Conservation (phyloP, 2,113 vertebrate species). For the Pantherophis guttatus region DNA sequence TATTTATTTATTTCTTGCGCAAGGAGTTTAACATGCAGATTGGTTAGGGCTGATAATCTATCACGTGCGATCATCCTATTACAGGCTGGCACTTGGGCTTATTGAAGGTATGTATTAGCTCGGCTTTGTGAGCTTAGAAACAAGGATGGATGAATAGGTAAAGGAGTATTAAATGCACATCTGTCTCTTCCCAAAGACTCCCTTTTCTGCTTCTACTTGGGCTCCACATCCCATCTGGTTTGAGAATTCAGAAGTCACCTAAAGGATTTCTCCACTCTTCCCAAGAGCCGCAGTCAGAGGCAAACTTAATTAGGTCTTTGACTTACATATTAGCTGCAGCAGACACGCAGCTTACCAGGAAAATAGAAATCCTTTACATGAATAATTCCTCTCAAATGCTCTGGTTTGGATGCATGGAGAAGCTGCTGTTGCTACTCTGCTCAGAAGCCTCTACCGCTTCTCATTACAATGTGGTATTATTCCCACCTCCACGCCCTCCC, state of each 20-base stretch:
- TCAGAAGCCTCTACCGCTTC: neutral
- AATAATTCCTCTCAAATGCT: constrained; percentile 1
- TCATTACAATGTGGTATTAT: constrained; percentile 16
- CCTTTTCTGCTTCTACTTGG: neutral
- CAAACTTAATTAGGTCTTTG: constrained; percentile 32
- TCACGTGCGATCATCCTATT: constrained; percentile 66
- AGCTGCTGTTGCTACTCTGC: neutral
- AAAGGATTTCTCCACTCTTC: neutral
- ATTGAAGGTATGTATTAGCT: constrained; percentile 49
- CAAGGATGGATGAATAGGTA: constrained; percentile 38
- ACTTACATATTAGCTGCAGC: neutral
- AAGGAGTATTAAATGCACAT: constrained; percentile 10
- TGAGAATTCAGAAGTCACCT: constrained; percentile 36
- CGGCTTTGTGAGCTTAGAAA: constrained; percentile 5
- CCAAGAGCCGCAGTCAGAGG: constrained; percentile 37
- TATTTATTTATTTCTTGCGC: constrained; percentile 70
- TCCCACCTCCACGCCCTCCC: neutral
- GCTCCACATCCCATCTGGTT: constrained; percentile 2
- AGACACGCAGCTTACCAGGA: constrained; percentile 5
- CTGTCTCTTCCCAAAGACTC: constrained; percentile 24
- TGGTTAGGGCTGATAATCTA: constrained; percentile 65
- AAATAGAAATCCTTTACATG: constrained; percentile 24
- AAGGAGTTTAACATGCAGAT: constrained; percentile 73
- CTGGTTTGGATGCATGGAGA: neutral
- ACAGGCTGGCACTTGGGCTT: constrained; percentile 57